Conservation (phyloP, 2,113 vertebrate species). For the Nerophis lumbriciformis region DNA sequence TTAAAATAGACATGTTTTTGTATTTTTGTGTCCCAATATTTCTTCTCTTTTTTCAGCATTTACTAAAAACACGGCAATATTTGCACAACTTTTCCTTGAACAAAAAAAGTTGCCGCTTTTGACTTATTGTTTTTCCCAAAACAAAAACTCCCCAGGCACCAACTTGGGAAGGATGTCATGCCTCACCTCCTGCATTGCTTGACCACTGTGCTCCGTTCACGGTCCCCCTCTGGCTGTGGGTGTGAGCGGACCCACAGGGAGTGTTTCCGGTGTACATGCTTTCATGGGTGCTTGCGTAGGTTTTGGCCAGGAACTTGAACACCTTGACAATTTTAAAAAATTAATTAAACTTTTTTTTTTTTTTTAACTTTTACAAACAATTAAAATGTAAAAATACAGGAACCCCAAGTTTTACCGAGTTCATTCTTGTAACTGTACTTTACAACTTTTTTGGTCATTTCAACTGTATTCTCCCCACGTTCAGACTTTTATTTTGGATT, state of each 20-base stretch:
- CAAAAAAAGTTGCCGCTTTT: no score
- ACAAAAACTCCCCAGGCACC: not conserved
- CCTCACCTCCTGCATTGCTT: constrained; percentile 73
- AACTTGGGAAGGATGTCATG: not conserved
- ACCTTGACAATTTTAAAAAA: constrained; percentile 61
- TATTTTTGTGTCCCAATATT: no score
- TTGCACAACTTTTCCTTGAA: no score
- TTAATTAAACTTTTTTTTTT: no score
- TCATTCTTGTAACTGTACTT: no score
- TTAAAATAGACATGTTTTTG: no score
- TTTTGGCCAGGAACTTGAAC: constrained; percentile 83
- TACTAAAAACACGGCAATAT: no score
- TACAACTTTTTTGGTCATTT: no score
- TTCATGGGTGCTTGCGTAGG: constrained; percentile 79
- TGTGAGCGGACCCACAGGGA: constrained; percentile 79
- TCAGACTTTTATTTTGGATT: not conserved
- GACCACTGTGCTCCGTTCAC: constrained; percentile 90
- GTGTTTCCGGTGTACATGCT: constrained; percentile 76
- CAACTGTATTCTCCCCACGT: not conserved
- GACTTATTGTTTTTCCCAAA: no score
- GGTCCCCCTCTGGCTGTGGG: constrained; percentile 70
- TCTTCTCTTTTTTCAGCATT: no score
- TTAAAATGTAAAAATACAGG: not conserved
- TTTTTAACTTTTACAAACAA: no score
- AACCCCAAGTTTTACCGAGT: not conserved